phyloP scores from a whole-genome alignment of 2,797 vertebrate genomes.

The Lepus townsendii region DNA sequence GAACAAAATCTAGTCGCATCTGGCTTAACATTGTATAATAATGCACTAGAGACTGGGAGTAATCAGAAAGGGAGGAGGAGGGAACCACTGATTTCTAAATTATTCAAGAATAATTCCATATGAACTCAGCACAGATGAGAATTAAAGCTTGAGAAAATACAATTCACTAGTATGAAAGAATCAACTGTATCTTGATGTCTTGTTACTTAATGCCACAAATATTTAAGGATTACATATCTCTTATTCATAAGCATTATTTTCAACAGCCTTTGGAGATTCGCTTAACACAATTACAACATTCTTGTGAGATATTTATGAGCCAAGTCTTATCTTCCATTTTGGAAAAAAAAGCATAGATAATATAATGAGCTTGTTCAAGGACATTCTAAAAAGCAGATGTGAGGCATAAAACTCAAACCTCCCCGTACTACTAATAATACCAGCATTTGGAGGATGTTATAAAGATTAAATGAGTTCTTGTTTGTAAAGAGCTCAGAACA shows the following conservation, averaged over 20 bases:
- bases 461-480: constrained; percentile 31
- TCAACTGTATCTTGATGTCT: constrained; percentile 35
- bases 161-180: constrained; percentile 64
- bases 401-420: constrained; percentile 43
- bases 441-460: background rate
- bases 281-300: constrained; percentile 60
- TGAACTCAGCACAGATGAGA: constrained; percentile 76
- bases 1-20: constrained; percentile 68
- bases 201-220: constrained; percentile 67
- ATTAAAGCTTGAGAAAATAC: constrained; percentile 66
- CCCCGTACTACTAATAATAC: constrained; percentile 35
- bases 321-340: constrained; percentile 57
- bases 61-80: background rate
- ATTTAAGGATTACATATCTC: constrained; percentile 58
- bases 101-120: constrained; percentile 75
- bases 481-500: constrained; percentile 26
- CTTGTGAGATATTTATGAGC: constrained; percentile 30
- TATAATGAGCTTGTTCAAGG: constrained; percentile 13
- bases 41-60: constrained; percentile 45
- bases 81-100: constrained; percentile 64
- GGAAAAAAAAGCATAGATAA: constrained; percentile 57
- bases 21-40: constrained; percentile 63
- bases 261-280: constrained; percentile 54
- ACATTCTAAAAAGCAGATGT: constrained; percentile 41
- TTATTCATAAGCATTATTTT: constrained; percentile 57